Evolutionary conservation across 2,113 vertebrate species (phyloP), one percentile per base, ranked within the genome.

Genomic region (Etheostoma cragini): DNA sequence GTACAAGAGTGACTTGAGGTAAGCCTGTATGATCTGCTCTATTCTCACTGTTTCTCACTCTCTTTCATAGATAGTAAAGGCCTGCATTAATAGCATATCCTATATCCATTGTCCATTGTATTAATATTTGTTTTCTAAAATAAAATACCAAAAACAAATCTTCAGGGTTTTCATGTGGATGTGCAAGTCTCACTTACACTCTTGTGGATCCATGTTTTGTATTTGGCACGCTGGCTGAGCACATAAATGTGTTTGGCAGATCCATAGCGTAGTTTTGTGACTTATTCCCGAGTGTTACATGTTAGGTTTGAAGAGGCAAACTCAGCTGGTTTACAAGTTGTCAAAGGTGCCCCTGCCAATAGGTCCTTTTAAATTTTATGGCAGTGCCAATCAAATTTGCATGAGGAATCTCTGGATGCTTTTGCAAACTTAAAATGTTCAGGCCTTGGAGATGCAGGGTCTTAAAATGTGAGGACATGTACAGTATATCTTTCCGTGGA

Each of bases 211-310:
- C 45, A 76, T 42, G 65, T 88, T 85, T 88, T 90, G 83, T 84
- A 66, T 88, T 90, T 91, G 88, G 88, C 84, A 60, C 2, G 6
- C 26, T 14, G 33, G 68, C 71, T 47, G n/a, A 67, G 85, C 74
- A 81, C 64, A 24, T 90, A 81, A 88, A 91, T 78, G 87, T 79
- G 78, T 85, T 85, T 91, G 90, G 86, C 88, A 84, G 70, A 72
- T 56, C 53, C 72, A 46, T 46, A 65, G 69, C 68, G 70, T 33
- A 72, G 79, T 67, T 72, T 50, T 67, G 70, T 87, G 89, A 92
- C 83, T 92, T 89, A 87, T 85, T 90, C 78, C 72, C 50, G 81
- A 86, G 84, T 85, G 85, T 87, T 86, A 78, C 74, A 62, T 78
- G 87, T 91, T 80, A 79, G 69, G 74, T 81, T 84, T 79, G 81